Evolutionary conservation across 35 echinoderm and acorn worm species (phyloP), one percentile per base, ranked within the genome.

Genomic region (Stichopus chloronotus): DNA sequence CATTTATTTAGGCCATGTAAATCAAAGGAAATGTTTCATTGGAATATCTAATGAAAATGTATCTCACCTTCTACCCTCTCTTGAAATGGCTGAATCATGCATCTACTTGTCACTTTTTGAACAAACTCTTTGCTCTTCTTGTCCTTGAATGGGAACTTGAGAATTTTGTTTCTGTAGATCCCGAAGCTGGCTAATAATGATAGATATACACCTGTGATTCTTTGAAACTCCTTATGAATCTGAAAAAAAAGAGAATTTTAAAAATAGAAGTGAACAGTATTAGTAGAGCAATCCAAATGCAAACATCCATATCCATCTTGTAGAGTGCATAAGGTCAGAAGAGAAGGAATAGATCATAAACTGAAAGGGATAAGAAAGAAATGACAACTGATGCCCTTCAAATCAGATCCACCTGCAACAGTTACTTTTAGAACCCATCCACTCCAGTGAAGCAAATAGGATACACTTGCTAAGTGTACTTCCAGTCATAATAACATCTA

Each of bases 181-280:
- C 4, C n/a, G 1, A 17, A 55, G 8, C 8, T 58, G 11, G 55
- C 24, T 9, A 55, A 14, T 8, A 56, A 19, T 56, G 43, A 56
- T 86, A 11, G 7, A 11, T 5, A n/a, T 6, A 57, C 83, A 58
- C 58, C 58, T 53, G 83, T 86, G 11, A 86, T 86, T 86, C 53
- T 86, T 56, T 86, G 43, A 86, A 86, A 86, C 52, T 86, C 83
- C 11, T 58, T 8, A 56, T 22, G 54, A 86, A 86, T 58, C 83
- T 86, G 83, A 22, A 53, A 43, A 86, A 7, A 60, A 17, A 86
- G 55, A 58, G 78, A 22, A 21, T 79, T 79, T 79, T n/a, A n/a
- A 10, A 8, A 22, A 79, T 79, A 5, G 52, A 79, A 22, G 52
- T 79, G 78, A 79, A 72, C 22, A 72, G 22, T 16, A 72, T 72